These are phyloP conservation scores for Lottia gigantea DNA, from an alignment of 2,888 invertebrate species.

Conservation along the genomic window DNA sequence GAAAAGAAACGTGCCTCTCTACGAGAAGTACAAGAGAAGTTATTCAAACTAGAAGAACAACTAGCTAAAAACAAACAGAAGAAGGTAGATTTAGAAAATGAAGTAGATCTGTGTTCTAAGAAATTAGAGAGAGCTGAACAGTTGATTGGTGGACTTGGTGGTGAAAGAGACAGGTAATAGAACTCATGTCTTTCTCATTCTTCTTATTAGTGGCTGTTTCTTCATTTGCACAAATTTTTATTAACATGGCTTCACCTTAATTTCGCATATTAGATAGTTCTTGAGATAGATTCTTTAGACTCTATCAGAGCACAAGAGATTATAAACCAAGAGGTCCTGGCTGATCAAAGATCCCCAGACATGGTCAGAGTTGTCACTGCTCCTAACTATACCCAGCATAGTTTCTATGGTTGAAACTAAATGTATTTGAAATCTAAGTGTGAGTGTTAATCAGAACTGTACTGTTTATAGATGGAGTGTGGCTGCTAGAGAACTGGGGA, in stretches of 20 bases:
- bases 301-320: too few relatives aligned
- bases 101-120: constrained; percentile 68
- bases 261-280: too few relatives aligned
- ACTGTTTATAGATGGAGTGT: constrained; percentile 58
- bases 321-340: too few relatives aligned
- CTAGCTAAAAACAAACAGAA: constrained; percentile 67
- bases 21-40: constrained; percentile 68
- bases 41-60: constrained; percentile 65
- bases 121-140: constrained; percentile 69
- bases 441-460: background rate
- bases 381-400: too few relatives aligned
- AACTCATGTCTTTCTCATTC: background rate
- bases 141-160: constrained; percentile 69
- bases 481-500: constrained; percentile 61
- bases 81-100: constrained; percentile 68
- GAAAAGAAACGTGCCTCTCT: constrained; percentile 68
- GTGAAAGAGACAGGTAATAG: constrained; percentile 65
- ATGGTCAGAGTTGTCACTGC: too few relatives aligned
- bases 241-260: too few relatives aligned
- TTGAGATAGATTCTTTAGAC: too few relatives aligned
- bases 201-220: too few relatives aligned
- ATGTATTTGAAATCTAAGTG: background rate
- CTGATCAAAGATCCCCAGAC: too few relatives aligned
- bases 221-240: background rate
- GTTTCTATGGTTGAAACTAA: too few relatives aligned